Evolutionary conservation across 2,113 vertebrate genomes (phyloP).

Genomic region (Aramus guarauna): DNA sequence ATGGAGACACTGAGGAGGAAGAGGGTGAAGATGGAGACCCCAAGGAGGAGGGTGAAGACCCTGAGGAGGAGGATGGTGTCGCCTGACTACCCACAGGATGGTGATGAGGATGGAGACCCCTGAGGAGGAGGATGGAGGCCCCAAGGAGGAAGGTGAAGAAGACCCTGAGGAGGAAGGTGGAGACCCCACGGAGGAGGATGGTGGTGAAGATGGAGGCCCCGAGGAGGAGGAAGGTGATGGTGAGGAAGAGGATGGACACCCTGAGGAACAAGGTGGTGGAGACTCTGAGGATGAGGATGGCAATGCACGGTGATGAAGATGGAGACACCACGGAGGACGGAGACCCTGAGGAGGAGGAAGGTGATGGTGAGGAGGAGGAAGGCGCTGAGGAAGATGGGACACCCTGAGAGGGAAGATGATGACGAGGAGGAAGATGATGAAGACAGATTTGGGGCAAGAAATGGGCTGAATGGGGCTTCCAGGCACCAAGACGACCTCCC

Average conservation of each 20-base stretch:
- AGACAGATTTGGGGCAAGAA: background rate
- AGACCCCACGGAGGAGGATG: background rate
- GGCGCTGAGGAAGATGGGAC: background rate
- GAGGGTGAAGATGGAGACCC: background rate
- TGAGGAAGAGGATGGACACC: background rate
- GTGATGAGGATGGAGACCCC: background rate
- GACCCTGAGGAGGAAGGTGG: background rate
- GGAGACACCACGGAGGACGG: no score
- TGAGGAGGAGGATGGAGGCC: background rate
- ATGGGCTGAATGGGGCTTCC: background rate
- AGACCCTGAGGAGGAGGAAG: background rate
- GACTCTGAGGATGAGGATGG: background rate
- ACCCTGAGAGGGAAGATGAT: background rate
- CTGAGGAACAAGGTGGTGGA: background rate
- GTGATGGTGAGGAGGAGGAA: background rate
- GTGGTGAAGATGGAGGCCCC: background rate
- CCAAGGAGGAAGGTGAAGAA: background rate
- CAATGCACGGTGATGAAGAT: no score
- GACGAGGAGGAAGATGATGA: background rate
- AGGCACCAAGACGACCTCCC: background rate
- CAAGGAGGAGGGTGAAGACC: background rate
- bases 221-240: background rate
- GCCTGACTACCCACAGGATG: no score
- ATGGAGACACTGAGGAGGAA: background rate
- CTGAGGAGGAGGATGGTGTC: no score